Conservation (phyloP, 2,113 vertebrate species). For the Hipposideros armiger region DNA sequence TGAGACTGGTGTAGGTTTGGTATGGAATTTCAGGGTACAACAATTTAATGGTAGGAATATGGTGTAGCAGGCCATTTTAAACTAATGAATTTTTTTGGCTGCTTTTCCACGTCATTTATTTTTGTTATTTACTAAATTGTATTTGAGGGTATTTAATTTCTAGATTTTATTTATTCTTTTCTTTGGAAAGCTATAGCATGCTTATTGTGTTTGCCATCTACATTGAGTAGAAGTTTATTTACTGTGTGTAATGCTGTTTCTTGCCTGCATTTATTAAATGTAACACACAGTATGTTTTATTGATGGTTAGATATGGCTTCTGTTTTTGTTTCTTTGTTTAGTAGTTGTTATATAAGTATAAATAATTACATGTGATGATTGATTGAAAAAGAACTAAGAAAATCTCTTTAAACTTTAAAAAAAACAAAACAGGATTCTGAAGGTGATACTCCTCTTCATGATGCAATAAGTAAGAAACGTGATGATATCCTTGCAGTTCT, state of each 20-base stretch:
- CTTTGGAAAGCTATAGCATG: constrained; percentile 13
- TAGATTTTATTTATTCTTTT: background rate
- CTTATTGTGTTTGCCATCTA: constrained; percentile 19
- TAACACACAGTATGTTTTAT: background rate
- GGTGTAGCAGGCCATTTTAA: background rate
- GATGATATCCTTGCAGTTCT: constrained; percentile 99
- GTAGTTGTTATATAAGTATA: constrained; percentile 35
- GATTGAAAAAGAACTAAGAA: constrained; percentile 60
- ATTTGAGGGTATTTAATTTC: background rate
- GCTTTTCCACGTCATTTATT: background rate
- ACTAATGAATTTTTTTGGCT: background rate
- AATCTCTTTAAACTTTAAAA: constrained; percentile 35
- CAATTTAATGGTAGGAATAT: background rate
- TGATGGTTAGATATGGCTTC: constrained; percentile 5
- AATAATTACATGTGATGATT: constrained; percentile 26
- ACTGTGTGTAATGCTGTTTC: constrained; percentile 7
- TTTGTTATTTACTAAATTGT: constrained; percentile 48
- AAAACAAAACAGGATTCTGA: constrained; percentile 93
- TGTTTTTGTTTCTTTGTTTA: constrained; percentile 55
- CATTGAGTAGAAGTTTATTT: constrained; percentile 12
- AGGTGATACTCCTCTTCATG: constrained; percentile 97
- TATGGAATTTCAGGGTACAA: constrained; percentile 8
- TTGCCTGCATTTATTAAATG: constrained; percentile 40
- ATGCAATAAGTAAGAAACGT: constrained; percentile 99
- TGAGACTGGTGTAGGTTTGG: background rate